Evolutionary conservation across 2,113 vertebrate genomes (phyloP).

Genomic region (Atlantisia rogersi): DNA sequence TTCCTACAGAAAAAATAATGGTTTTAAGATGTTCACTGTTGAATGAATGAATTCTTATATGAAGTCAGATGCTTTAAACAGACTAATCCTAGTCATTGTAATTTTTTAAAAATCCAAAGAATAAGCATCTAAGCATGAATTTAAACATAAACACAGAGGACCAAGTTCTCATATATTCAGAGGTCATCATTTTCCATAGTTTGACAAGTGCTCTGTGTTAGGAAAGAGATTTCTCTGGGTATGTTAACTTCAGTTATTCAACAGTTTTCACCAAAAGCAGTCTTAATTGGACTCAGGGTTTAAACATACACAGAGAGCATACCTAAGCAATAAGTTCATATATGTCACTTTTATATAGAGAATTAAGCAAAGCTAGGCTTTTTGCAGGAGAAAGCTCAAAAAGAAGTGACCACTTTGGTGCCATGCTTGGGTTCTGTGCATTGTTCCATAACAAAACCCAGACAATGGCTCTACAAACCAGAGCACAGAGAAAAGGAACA

Average conservation of each 20-base stretch:
- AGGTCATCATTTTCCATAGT: background rate
- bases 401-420: background rate
- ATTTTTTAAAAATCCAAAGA: background rate
- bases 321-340: background rate
- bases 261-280: background rate
- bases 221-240: background rate
- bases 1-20: background rate
- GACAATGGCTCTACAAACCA: background rate
- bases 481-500: background rate
- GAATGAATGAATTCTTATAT: background rate
- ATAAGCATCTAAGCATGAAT: background rate
- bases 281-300: background rate
- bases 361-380: background rate
- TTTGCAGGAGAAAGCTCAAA: background rate
- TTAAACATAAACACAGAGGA: background rate
- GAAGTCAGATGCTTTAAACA: background rate
- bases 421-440: background rate
- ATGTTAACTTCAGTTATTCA: background rate
- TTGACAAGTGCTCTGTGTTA: background rate
- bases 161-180: background rate
- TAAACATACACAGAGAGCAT: background rate
- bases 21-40: background rate
- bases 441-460: background rate
- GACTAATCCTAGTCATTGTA: background rate
- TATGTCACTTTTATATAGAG: rapidly evolving